Percentiles rank a stretch among this genome's conserved stretches.
Evolutionary conservation across 30 jellyfish, hydroid and myxozoan species (phyloP).

Genomic region (Catostylus mosaicus): DNA sequence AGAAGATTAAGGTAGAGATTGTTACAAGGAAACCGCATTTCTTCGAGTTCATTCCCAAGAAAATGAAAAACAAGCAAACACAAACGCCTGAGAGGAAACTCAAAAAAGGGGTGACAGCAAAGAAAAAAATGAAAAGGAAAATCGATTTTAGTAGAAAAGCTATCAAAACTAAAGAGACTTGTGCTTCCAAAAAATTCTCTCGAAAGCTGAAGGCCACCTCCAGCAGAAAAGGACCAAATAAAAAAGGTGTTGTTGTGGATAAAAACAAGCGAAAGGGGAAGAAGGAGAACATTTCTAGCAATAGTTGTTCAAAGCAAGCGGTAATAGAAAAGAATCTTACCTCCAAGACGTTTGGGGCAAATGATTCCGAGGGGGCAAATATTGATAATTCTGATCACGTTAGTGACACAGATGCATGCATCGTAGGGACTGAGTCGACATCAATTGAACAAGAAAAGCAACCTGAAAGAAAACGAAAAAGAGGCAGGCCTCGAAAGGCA

Average conservation of each 20-base stretch:
- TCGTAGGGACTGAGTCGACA: background rate
- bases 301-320: background rate
- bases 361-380: too few relatives aligned
- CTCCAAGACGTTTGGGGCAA: background rate
- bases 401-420: background rate
- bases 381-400: background rate
- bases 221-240: background rate
- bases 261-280: background rate
- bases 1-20: constrained; percentile 46
- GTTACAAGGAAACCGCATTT: constrained; percentile 34
- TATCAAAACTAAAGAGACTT: constrained; percentile 34
- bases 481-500: background rate
- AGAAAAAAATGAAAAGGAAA: constrained; percentile 14
- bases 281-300: background rate
- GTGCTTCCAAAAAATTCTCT: constrained; percentile 45
- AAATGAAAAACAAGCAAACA: constrained; percentile 60
- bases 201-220: constrained; percentile 34
- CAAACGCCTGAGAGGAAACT: constrained; percentile 59
- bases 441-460: background rate
- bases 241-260: background rate
- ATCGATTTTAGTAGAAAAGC: background rate
- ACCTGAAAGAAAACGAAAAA: background rate
- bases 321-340: background rate
- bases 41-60: constrained; percentile 46
- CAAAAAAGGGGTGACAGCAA: constrained; percentile 7